phyloP scores from a whole-genome alignment of 1,140 invertebrate species.

The Wiebesia pumilae region DNA sequence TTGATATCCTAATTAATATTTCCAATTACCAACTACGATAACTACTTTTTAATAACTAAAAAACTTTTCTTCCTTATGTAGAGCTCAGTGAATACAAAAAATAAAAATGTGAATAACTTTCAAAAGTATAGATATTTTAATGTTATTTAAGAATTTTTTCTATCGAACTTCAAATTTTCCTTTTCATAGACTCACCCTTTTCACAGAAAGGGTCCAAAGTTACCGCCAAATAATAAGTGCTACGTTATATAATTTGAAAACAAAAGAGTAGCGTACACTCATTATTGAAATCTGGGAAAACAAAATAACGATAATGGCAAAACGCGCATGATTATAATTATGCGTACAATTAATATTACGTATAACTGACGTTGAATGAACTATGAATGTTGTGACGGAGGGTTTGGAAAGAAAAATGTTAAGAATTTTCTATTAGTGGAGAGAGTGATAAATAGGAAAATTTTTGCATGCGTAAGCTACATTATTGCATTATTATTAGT shows the following conservation, averaged over 20 bases:
- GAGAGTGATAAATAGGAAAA: not conserved
- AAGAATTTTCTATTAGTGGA: not conserved
- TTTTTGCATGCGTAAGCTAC: not conserved
- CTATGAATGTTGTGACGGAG: not conserved
- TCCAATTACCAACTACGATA: too few relatives aligned
- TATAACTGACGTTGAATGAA: not conserved
- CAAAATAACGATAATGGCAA: slow-evolving; percentile 18
- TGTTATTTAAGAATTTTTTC: not conserved
- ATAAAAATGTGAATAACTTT: too few relatives aligned
- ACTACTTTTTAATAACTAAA: too few relatives aligned
- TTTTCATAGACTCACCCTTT: not conserved
- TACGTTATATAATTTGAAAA: slow-evolving; percentile 25
- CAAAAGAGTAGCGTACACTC: slow-evolving; percentile 13
- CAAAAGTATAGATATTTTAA: too few relatives aligned
- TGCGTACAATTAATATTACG: not conserved
- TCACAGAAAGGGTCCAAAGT: not conserved
- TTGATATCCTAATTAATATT: too few relatives aligned
- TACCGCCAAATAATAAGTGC: slow-evolving; percentile 13
- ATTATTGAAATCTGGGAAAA: not conserved
- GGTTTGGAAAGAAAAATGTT: not conserved
- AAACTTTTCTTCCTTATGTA: too few relatives aligned
- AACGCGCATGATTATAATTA: slow-evolving; percentile 16
- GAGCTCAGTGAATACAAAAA: too few relatives aligned
- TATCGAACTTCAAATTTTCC: not conserved
- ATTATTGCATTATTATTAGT: not conserved